Evolutionary conservation across 2,888 invertebrate genomes (phyloP).

Genomic region (Melieria omissa): DNA sequence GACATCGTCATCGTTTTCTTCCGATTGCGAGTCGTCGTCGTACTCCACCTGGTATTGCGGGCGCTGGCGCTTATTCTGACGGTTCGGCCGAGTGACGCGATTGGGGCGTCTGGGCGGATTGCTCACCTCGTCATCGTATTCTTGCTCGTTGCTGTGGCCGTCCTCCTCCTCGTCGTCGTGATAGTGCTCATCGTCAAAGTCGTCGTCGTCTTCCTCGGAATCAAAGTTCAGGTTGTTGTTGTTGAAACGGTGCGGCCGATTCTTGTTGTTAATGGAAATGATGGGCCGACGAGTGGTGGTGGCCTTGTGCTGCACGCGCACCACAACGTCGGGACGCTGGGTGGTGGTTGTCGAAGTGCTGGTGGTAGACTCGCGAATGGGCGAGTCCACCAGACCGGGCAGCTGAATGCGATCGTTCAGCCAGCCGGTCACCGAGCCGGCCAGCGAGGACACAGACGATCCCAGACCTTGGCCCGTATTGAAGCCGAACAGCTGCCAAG

Average conservation of each 20-base stretch:
- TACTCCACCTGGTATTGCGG: slow-evolving; percentile 31
- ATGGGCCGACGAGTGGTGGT: slow-evolving; percentile 47
- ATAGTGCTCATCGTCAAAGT: slow-evolving; percentile 44
- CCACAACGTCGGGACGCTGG: slow-evolving; percentile 56
- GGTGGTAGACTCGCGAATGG: slow-evolving; percentile 48
- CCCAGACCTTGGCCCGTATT: slow-evolving; percentile 58
- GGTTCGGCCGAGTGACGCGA: too few relatives aligned
- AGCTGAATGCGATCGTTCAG: slow-evolving; percentile 57
- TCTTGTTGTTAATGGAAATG: slow-evolving; percentile 40
- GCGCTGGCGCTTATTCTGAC: too few relatives aligned
- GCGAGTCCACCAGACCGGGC: slow-evolving; percentile 54
- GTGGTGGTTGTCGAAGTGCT: slow-evolving; percentile 50
- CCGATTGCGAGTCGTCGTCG: slow-evolving; percentile 36
- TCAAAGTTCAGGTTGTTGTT: slow-evolving; percentile 41
- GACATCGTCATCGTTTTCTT: slow-evolving; percentile 47
- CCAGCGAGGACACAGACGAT: slow-evolving; percentile 51
- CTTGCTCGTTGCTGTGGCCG: slow-evolving; percentile 45
- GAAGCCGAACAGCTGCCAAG: slow-evolving; percentile 56
- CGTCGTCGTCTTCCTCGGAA: slow-evolving; percentile 49
- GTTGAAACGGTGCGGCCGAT: slow-evolving; percentile 32
- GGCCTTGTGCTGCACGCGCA: slow-evolving; percentile 53
- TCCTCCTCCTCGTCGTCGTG: slow-evolving; percentile 45
- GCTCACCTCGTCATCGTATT: slow-evolving; percentile 12
- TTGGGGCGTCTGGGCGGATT: too few relatives aligned
- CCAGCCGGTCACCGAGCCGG: slow-evolving; percentile 61